Evolutionary conservation across 1,140 invertebrate genomes (phyloP).

Genomic region (Trichonephila clavata): DNA sequence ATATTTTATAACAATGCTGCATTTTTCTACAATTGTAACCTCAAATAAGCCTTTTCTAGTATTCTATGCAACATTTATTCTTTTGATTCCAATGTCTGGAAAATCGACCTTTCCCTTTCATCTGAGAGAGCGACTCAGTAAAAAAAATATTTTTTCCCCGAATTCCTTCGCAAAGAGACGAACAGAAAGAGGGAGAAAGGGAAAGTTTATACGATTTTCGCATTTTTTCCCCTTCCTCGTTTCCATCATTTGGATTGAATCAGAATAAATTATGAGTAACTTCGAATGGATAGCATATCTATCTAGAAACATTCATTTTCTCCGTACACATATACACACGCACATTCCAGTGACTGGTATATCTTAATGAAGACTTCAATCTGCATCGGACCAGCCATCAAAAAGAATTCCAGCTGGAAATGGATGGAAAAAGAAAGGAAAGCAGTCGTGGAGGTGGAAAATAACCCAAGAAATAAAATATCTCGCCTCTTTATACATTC

Average conservation of each 20-base stretch:
- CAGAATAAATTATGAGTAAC: constrained; percentile 40
- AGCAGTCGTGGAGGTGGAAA: neutral
- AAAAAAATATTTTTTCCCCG: neutral
- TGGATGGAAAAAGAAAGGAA: neutral
- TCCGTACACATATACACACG: neutral
- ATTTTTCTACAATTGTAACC: too few relatives aligned
- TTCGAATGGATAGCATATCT: constrained; percentile 18
- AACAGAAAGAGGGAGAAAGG: neutral
- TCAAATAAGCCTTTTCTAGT: neutral
- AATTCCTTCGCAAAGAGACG: neutral
- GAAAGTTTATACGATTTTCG: constrained; percentile 20
- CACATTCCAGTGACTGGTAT: neutral
- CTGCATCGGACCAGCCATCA: constrained; percentile 5
- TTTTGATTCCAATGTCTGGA: neutral
- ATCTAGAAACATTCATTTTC: constrained; percentile 1
- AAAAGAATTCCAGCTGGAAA: neutral
- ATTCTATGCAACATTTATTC: neutral
- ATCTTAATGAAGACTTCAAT: constrained; percentile 44
- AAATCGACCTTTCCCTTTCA: neutral
- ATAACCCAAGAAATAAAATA: neutral
- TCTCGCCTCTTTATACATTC: constrained; percentile 22
- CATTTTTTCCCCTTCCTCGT: neutral
- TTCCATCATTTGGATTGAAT: constrained; percentile 23
- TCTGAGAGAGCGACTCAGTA: neutral
- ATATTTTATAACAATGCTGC: too few relatives aligned